Base-by-base conservation (phyloP, 35 echinoderm and acorn worm genomes). In the Lytechinus pictus region DNA sequence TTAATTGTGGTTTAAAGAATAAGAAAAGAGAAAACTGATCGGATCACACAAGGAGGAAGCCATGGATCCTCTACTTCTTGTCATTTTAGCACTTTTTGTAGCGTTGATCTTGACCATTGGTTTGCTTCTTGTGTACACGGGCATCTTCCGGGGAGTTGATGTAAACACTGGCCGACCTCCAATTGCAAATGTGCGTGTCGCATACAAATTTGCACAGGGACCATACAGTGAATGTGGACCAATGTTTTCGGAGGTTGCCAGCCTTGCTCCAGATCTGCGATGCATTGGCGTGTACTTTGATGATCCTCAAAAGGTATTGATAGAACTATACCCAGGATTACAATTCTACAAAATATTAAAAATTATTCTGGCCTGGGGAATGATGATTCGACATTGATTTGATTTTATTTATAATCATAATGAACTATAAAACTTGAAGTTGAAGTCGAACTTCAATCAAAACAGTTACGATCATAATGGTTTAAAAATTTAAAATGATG, bases 271-370 rank as follows among this genome's bases (percentile, higher is more conserved):
- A 24, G 87, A 95, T 58, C 86, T 96, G 21, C 92, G 97, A 9
- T 89, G 89, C 27, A 94, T 97, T 94, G 98, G 89, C 3, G 89
- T 99, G 24, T 99, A 98, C 86, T 99, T 97, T 94, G 98, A 99
- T 94, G 95, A 97, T 86, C 98, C 98, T 10, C 91, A 95, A 21
- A 97, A 86, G 97, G 98, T 99, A 97, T 94, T n/a, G 2, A 54
- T 58, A 58, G 52, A 19, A 44, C 33, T 44, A 44, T 44, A 44
- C 33, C 0, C 33, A 44, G 33, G 33, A 44, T 44, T 44, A 2
- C 33, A 44, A 44, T 44, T 44, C 33, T 44, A 44, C 33, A 44
- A 44, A n/a, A 44, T 44, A 44, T 44, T 0, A 44, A 44, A 44
- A 1, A 44, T 44, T 44, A 44, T 44, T 44, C 33, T 44, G 33